A percentile compares a stretch with the other conserved stretches of the same genome.
Evolutionary conservation across 1,140 invertebrate species (phyloP).

Genomic region (Hydropsyche tenuis): DNA sequence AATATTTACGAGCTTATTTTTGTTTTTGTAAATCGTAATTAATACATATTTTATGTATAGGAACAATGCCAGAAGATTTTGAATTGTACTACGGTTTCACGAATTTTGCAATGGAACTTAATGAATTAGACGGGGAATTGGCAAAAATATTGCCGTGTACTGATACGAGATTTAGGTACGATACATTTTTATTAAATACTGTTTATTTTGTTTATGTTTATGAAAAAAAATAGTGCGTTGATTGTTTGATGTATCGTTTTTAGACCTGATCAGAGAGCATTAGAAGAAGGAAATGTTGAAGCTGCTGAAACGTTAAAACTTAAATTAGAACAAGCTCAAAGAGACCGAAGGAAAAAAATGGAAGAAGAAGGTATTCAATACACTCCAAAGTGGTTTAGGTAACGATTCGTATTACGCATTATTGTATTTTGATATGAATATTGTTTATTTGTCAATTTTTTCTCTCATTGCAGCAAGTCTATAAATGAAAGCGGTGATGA

Average conservation of each 20-base stretch:
- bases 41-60: conserved; percentile 53
- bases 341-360: conserved; percentile 69
- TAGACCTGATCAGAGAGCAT: conserved; percentile 65
- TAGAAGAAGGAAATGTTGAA: conserved; percentile 79
- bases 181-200: conserved; percentile 15
- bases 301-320: conserved; percentile 76
- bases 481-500: conserved; percentile 62
- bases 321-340: conserved; percentile 71
- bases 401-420: not conserved
- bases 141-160: conserved; percentile 72
- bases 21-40: not conserved
- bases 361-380: conserved; percentile 65
- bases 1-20: not conserved
- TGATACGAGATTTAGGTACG: conserved; percentile 70
- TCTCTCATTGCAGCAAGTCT: conserved; percentile 46
- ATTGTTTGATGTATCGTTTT: conserved; percentile 10
- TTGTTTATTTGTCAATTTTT: not conserved
- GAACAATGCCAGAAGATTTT: conserved; percentile 80
- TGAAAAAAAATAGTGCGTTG: not conserved
- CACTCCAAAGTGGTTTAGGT: conserved; percentile 72
- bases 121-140: conserved; percentile 74
- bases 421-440: not conserved
- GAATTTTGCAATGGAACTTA: conserved; percentile 84
- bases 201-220: conserved; percentile 36
- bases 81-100: conserved; percentile 87